Conservation (phyloP, 2,113 vertebrate species). For the Urocynchramus pylzowi region DNA sequence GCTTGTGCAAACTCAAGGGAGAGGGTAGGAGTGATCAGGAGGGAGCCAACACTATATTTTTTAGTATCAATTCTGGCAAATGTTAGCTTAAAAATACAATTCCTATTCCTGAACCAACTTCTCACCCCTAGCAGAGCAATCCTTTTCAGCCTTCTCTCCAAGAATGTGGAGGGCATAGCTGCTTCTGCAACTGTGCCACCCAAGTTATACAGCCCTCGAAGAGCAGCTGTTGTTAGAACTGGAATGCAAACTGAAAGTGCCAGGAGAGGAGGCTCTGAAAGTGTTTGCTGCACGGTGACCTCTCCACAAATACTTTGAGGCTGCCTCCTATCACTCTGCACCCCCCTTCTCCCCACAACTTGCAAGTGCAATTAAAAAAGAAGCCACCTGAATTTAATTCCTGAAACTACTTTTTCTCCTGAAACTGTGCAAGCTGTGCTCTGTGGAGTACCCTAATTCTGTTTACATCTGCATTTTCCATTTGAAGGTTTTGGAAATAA, state of each 20-base stretch:
- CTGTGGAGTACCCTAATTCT: not conserved
- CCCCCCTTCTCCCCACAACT: not conserved
- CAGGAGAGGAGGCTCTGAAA: not conserved
- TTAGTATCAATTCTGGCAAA: not conserved
- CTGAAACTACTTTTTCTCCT: not conserved
- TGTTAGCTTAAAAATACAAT: not conserved
- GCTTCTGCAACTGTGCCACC: not conserved
- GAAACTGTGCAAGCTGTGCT: not conserved
- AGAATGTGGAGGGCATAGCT: not conserved
- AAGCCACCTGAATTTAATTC: not conserved
- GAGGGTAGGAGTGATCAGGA: not conserved
- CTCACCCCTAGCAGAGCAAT: not conserved
- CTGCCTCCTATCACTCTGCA: not conserved
- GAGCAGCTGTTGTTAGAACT: not conserved
- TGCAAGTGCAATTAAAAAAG: not conserved
- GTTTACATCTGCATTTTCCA: not conserved
- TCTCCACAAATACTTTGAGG: not conserved
- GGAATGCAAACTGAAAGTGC: not conserved
- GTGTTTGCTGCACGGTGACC: not conserved
- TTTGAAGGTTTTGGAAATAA: constrained; percentile 4
- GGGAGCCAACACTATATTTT: not conserved
- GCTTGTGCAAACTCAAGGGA: not conserved
- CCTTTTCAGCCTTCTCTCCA: not conserved
- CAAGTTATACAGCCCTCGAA: not conserved
- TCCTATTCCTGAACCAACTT: not conserved